These are phyloP conservation scores for Leptosomus discolor DNA, from an alignment of 2,113 vertebrate genomes.

Conservation along the genomic window DNA sequence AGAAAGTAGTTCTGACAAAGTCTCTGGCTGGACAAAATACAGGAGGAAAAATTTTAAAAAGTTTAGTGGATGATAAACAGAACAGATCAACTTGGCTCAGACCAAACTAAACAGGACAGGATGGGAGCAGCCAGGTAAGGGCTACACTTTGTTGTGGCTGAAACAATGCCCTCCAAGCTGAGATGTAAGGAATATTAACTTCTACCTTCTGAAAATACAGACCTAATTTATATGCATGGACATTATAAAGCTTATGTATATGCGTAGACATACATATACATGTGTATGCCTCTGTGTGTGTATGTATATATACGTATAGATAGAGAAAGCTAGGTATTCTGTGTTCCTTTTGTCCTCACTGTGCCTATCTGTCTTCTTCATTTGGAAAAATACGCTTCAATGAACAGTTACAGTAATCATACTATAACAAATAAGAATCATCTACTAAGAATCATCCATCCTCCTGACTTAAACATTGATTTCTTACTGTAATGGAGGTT, in stretches of 20 bases:
- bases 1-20: neutral
- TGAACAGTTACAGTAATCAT: neutral
- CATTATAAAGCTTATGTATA: neutral
- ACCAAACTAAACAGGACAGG: neutral
- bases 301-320: neutral
- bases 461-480: neutral
- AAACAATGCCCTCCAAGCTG: neutral
- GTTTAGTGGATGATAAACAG: neutral
- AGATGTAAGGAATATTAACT: neutral
- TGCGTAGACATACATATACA: neutral
- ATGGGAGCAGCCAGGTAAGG: neutral
- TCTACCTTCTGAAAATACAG: neutral
- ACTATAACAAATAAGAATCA: neutral
- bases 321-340: neutral
- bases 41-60: neutral
- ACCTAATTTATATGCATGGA: neutral
- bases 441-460: neutral
- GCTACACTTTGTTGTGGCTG: neutral
- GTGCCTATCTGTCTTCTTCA: neutral
- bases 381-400: neutral
- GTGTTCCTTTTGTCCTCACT: neutral
- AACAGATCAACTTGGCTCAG: neutral
- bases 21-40: neutral
- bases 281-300: neutral
- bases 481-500: neutral